A percentile compares a stretch with the other conserved stretches of the same genome.
phyloP scores from a whole-genome alignment of 2,888 invertebrate genomes.

The Terebella lapidaria region DNA sequence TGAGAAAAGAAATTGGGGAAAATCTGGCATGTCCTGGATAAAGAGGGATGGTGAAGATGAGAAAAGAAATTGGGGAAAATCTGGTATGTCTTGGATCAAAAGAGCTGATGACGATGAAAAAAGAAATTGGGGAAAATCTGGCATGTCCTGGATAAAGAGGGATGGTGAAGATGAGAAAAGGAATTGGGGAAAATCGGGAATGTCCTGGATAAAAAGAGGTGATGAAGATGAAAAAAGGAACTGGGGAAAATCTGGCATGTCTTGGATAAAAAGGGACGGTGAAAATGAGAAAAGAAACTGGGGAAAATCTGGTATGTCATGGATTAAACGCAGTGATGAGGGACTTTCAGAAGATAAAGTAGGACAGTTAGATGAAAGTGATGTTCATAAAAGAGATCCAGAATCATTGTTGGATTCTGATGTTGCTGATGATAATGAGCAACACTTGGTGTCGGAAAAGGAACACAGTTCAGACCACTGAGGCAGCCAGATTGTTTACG shows the following conservation, averaged over 20 bases:
- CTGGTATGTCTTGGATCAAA: constrained; percentile 12
- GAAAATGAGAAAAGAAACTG: constrained; percentile 15
- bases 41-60: background rate
- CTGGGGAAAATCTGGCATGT: constrained; percentile 21
- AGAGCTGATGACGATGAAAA: constrained; percentile 8
- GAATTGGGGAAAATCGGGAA: constrained; percentile 13
- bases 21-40: background rate
- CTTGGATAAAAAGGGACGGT: constrained; percentile 17
- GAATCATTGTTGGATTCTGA: no score
- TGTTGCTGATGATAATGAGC: no score
- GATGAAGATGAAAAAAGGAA: constrained; percentile 16
- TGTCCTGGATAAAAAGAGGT: constrained; percentile 18
- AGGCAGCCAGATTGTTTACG: no score
- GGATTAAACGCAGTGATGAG: constrained; percentile 12
- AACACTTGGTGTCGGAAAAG: no score
- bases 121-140: constrained; percentile 15
- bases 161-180: constrained; percentile 15
- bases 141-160: constrained; percentile 20
- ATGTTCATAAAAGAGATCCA: no score
- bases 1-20: background rate
- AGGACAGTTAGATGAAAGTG: no score
- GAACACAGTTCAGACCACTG: no score
- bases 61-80: constrained; percentile 5
- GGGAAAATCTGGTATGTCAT: constrained; percentile 15
- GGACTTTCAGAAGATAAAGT: no score